Evolutionary conservation across 2,113 vertebrate genomes (phyloP), one percentile per base, ranked within the genome.

Genomic region (Scalopus aquaticus): DNA sequence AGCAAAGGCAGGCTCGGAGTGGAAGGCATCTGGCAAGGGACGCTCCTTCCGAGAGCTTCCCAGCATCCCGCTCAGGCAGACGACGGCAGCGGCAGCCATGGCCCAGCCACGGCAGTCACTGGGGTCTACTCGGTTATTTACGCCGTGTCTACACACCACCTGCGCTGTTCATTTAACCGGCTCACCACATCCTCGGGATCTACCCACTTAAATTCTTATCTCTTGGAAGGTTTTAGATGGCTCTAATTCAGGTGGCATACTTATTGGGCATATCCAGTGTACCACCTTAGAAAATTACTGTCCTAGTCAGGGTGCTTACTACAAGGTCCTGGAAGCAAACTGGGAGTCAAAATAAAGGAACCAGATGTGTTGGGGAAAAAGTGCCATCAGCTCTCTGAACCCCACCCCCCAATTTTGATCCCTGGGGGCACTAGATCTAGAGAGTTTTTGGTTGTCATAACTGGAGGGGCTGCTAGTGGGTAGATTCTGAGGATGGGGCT

Each of bases 201-300:
- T 22, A 37, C 24, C 16, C 28, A 49, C 64, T 89, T 64, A 72
- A 54, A 77, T 60, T 39, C n/a, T 44, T 42, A 17, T 26, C 39
- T 86, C 54, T 17, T 26, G 22, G 76, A 15, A 1, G 35, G 42
- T 30, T 56, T 35, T 13, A 20, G 28, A 1, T 54, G 35, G 77
- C 35, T 9, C 3, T n/a, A 28, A 46, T 35, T 32, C n/a, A 20
- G 0, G 6, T 17, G 42, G 76, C 28, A 72, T 9, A n/a, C n/a
- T 6, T 62, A 19, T 3, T n/a, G 42, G 37, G 44, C 49, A 32
- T 1, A n/a, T 15, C 16, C 64, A 24, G 10, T 0, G 28, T 6
- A 11, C 8, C 42, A 26, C 39, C 65, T 9, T 24, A 49, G 72
- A 72, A 72, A 90, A 60, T 42, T 10, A 28, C 10, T 37, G 4